Conservation (phyloP, 1,140 invertebrate species). For the Aricia agestis region DNA sequence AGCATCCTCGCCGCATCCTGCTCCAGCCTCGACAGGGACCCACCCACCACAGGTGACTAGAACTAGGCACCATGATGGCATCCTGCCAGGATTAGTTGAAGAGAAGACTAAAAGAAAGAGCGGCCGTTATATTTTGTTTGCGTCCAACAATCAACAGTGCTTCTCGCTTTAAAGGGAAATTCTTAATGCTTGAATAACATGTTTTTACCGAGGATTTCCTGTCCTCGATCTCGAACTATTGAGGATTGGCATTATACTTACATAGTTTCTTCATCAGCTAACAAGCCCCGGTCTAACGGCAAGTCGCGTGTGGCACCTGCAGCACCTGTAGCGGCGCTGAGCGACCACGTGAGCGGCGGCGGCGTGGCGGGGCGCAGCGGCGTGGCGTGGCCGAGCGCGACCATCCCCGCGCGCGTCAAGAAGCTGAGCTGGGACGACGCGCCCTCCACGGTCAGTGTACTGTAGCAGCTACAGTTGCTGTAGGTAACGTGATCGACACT, state of each 20-base stretch:
- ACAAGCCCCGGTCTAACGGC: slow-evolving; percentile 18
- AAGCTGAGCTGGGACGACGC: slow-evolving; percentile 83
- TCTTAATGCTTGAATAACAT: too few species aligned
- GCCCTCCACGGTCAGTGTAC: slow-evolving; percentile 49
- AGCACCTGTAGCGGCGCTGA: slow-evolving; percentile 37
- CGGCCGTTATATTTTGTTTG: too few species aligned
- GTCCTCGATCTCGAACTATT: too few species aligned
- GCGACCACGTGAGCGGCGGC: slow-evolving; percentile 53
- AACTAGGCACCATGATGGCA: too few species aligned
- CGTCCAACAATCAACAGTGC: too few species aligned
- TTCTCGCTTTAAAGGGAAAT: too few species aligned
- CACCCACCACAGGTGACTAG: slow-evolving; percentile 22
- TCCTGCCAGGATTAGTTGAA: too few species aligned
- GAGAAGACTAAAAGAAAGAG: too few species aligned
- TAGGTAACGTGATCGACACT: too few species aligned
- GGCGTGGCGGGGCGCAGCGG: slow-evolving; percentile 53
- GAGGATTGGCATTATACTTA: too few species aligned
- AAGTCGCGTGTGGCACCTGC: slow-evolving; percentile 26
- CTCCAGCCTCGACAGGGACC: slow-evolving; percentile 54
- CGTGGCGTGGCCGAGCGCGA: slow-evolving; percentile 77
- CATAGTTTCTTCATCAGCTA: neutral
- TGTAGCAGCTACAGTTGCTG: too few species aligned
- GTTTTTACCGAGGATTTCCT: too few species aligned
- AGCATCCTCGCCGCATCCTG: slow-evolving; percentile 72
- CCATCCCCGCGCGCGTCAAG: slow-evolving; percentile 81